A percentile compares a stretch with the other conserved stretches of the same genome.
Conservation (phyloP, 2,113 vertebrate species). For the Danionella cerebrum region DNA sequence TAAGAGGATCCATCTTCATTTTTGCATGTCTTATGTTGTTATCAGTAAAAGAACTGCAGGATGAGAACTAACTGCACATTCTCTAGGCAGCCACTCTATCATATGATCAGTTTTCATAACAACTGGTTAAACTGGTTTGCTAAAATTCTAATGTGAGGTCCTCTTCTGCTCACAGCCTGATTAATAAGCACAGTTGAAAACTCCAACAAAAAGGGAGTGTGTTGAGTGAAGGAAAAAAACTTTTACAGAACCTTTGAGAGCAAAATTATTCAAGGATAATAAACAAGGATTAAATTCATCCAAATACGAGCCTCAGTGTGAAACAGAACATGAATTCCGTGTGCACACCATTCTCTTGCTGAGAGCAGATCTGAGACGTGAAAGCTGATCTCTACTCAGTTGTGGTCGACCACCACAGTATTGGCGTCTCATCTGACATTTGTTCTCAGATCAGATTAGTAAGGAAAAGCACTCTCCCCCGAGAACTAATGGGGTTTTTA, state of each 20-base stretch:
- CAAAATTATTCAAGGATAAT: neutral
- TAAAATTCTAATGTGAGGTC: too few relatives aligned
- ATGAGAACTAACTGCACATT: too few relatives aligned
- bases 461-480: conserved; percentile 1
- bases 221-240: too few relatives aligned
- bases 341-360: neutral
- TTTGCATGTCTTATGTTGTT: too few relatives aligned
- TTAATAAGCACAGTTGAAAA: too few relatives aligned
- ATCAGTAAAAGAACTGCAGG: too few relatives aligned
- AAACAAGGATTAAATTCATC: neutral
- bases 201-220: too few relatives aligned
- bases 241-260: neutral
- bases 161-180: too few relatives aligned
- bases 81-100: too few relatives aligned
- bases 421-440: conserved; percentile 21
- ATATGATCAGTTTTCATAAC: too few relatives aligned
- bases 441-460: conserved; percentile 27
- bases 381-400: conserved; percentile 4
- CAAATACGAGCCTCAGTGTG: neutral
- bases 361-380: neutral
- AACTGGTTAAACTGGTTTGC: too few relatives aligned
- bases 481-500: neutral
- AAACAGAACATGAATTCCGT: neutral
- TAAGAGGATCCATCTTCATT: too few relatives aligned
- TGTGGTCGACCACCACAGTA: conserved; percentile 18